A percentile compares a stretch with the other conserved stretches of the same genome.
phyloP scores from a whole-genome alignment of 1,140 invertebrate species.

The Calosoma granatense region DNA sequence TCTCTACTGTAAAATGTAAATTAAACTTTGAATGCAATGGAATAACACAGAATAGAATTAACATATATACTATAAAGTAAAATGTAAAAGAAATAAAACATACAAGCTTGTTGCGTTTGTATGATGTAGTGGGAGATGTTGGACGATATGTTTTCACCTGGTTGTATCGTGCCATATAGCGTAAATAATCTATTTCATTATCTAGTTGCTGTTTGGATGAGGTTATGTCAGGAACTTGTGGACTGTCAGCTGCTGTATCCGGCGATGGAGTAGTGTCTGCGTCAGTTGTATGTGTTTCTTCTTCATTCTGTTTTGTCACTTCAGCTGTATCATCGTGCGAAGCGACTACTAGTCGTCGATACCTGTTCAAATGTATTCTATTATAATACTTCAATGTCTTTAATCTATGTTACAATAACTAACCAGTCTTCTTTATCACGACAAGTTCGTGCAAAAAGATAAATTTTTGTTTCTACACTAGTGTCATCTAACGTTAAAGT shows the following conservation, averaged over 20 bases:
- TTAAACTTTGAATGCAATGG: constrained; percentile 4
- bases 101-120: neutral
- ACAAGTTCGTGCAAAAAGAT: constrained; percentile 71
- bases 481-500: constrained; percentile 11
- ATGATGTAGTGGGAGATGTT: neutral
- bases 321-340: constrained; percentile 28
- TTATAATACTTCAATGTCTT: constrained; percentile 17
- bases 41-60: neutral
- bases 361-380: neutral
- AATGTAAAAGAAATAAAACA: neutral
- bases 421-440: constrained; percentile 89
- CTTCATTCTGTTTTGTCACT: constrained; percentile 26
- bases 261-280: neutral
- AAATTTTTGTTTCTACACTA: constrained; percentile 35
- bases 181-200: neutral
- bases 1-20: constrained; percentile 19
- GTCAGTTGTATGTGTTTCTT: constrained; percentile 28
- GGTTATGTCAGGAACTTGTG: neutral
- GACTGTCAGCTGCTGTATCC: neutral
- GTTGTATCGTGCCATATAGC: neutral
- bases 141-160: constrained; percentile 1
- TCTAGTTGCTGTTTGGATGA: neutral
- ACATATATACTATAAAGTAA: neutral
- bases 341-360: neutral
- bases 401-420: too few species aligned